Conservation (phyloP, 2,113 vertebrate species). For the Atlantisia rogersi region DNA sequence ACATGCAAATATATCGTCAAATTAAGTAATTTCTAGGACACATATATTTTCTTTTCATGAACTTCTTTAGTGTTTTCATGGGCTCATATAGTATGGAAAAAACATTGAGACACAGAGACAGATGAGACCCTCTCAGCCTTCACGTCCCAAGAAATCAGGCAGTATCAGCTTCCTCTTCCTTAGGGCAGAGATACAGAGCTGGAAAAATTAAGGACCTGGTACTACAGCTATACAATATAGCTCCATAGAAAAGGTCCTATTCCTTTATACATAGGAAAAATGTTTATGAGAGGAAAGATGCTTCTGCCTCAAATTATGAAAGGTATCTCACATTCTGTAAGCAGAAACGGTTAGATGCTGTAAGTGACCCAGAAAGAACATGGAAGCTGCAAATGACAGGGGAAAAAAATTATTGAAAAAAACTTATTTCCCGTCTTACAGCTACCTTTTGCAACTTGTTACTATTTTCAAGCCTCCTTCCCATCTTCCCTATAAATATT, state of each 20-base stretch:
- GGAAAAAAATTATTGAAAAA: neutral
- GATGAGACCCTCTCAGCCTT: neutral
- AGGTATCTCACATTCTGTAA: neutral
- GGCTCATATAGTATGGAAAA: neutral
- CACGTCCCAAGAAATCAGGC: neutral
- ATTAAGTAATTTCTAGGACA: neutral
- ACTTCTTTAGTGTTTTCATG: neutral
- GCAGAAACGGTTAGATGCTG: neutral
- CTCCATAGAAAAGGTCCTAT: neutral
- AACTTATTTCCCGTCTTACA: neutral
- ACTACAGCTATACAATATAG: neutral
- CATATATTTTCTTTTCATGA: neutral
- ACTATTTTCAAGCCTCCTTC: neutral
- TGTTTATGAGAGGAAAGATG: neutral
- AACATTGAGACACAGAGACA: rapidly evolving
- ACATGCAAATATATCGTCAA: neutral
- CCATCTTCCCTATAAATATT: neutral
- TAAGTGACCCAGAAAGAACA: neutral
- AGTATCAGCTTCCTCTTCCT: neutral
- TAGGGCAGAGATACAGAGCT: neutral
- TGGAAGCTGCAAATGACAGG: neutral
- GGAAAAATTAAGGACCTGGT: neutral
- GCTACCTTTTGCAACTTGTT: neutral
- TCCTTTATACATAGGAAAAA: neutral
- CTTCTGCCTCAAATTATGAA: neutral